Percentiles rank a stretch among this genome's conserved stretches.
Evolutionary conservation across 1,140 invertebrate species (phyloP).

Genomic region (Platyura marginata): DNA sequence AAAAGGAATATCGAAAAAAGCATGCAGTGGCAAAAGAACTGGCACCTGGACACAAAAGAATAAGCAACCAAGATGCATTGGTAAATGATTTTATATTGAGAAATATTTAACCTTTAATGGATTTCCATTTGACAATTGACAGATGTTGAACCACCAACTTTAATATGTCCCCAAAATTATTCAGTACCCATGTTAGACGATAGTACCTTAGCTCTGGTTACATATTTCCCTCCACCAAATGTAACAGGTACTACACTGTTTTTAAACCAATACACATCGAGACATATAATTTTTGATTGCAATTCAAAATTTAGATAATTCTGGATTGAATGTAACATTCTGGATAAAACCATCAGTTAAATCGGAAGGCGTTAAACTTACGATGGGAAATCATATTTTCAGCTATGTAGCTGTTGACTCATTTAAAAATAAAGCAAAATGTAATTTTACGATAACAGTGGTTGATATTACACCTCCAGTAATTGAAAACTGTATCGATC

Average conservation of each 20-base stretch:
- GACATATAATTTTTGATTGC: too few relatives aligned
- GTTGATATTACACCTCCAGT: conserved; percentile 39
- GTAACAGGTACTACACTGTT: conserved; percentile 19
- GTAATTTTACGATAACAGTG: conserved; percentile 29
- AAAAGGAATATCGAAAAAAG: conserved; percentile 25
- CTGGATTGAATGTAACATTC: conserved; percentile 22
- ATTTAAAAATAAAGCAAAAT: conserved; percentile 31
- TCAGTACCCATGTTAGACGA: neutral
- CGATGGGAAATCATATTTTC: conserved; percentile 28
- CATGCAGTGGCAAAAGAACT: conserved; percentile 24
- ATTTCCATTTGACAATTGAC: too few relatives aligned
- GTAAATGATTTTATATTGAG: conserved; percentile 16
- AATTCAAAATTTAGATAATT: too few relatives aligned
- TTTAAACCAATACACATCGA: too few relatives aligned
- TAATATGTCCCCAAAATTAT: conserved; percentile 33
- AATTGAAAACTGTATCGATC: conserved; percentile 41
- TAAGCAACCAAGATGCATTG: conserved; percentile 26
- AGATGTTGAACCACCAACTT: conserved; percentile 30
- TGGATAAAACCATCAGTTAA: conserved; percentile 29
- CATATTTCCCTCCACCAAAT: conserved; percentile 13
- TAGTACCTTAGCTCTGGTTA: neutral
- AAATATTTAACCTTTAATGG: too few relatives aligned
- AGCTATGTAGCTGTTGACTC: conserved; percentile 32
- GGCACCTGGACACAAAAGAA: conserved; percentile 29
- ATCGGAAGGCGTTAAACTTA: conserved; percentile 14